Percentiles rank a stretch among this genome's conserved stretches.
These are phyloP conservation scores for Ennomos quercinarius DNA, from an alignment of 2,888 invertebrate genomes.

Conservation along the genomic window DNA sequence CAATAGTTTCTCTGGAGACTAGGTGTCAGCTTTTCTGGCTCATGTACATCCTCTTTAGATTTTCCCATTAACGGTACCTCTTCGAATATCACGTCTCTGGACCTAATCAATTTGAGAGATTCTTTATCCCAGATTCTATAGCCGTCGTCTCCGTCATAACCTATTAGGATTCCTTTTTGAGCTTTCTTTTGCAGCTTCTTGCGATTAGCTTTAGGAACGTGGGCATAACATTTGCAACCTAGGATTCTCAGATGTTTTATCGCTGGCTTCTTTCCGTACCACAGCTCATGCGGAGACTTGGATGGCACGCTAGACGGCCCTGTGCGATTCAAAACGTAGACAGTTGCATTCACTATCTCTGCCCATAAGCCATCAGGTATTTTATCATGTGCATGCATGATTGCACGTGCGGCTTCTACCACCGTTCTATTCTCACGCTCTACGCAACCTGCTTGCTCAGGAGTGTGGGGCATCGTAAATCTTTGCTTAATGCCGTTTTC, in stretches of 20 bases:
- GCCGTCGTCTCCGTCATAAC: no score
- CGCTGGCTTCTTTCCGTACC: slow-evolving; percentile 15
- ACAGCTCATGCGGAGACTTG: slow-evolving; percentile 28
- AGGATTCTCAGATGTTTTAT: slow-evolving; percentile 18
- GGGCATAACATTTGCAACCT: slow-evolving; percentile 6
- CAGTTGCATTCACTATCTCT: slow-evolving; percentile 16
- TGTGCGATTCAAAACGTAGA: slow-evolving; percentile 20
- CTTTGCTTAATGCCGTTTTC: slow-evolving; percentile 14
- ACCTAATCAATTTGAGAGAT: slow-evolving; percentile 41
- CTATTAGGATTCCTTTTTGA: slow-evolving; percentile 3
- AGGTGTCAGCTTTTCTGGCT: background rate
- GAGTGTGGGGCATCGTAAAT: slow-evolving; percentile 7
- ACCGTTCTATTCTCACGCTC: slow-evolving; percentile 20
- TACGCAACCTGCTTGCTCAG: slow-evolving; percentile 12
- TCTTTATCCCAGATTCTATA: no score
- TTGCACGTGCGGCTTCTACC: slow-evolving; percentile 23
- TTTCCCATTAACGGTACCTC: slow-evolving; percentile 66
- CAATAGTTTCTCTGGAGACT: background rate
- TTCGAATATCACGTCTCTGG: slow-evolving; percentile 89
- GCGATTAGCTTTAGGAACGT: slow-evolving; percentile 78
- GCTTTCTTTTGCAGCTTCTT: slow-evolving; percentile 63
- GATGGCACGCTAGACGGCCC: slow-evolving; percentile 6
- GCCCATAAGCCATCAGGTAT: slow-evolving; percentile 16
- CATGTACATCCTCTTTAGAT: background rate
- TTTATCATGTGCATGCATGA: slow-evolving; percentile 18